A percentile compares a stretch with the other conserved stretches of the same genome.
Evolutionary conservation across 1,140 invertebrate genomes (phyloP).

Genomic region (Brachionus asplanchnoidis): DNA sequence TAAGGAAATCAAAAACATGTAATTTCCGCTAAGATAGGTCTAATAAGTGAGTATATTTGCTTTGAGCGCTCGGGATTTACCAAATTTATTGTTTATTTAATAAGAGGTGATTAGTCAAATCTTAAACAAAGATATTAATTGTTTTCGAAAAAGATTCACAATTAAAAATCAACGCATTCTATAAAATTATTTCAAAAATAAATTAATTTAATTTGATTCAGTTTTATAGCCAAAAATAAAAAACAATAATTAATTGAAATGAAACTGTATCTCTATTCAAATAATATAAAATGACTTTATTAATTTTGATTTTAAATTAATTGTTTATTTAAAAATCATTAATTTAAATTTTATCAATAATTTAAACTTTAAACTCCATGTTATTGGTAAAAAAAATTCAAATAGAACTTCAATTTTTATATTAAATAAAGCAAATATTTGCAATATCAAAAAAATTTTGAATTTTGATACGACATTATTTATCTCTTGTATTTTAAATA

Average conservation of each 20-base stretch:
- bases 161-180: background rate
- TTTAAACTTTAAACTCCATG: too few species aligned
- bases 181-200: background rate
- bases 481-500: too few species aligned
- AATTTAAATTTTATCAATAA: too few species aligned
- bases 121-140: background rate
- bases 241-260: background rate
- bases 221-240: background rate
- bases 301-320: background rate
- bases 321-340: background rate
- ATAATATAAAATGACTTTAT: background rate
- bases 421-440: too few species aligned
- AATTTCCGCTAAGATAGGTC: background rate
- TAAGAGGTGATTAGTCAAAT: background rate
- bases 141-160: background rate
- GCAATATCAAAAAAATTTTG: too few species aligned
- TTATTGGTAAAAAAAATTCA: too few species aligned
- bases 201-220: background rate
- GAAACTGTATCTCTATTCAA: background rate
- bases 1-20: slow-evolving; percentile 14
- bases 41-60: background rate
- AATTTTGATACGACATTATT: too few species aligned
- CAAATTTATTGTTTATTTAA: background rate
- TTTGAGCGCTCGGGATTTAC: background rate
- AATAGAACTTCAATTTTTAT: too few species aligned